Evolutionary conservation across 2,113 vertebrate genomes (phyloP), one percentile per base, ranked within the genome.

Genomic region (Macheiramphus alcinus): DNA sequence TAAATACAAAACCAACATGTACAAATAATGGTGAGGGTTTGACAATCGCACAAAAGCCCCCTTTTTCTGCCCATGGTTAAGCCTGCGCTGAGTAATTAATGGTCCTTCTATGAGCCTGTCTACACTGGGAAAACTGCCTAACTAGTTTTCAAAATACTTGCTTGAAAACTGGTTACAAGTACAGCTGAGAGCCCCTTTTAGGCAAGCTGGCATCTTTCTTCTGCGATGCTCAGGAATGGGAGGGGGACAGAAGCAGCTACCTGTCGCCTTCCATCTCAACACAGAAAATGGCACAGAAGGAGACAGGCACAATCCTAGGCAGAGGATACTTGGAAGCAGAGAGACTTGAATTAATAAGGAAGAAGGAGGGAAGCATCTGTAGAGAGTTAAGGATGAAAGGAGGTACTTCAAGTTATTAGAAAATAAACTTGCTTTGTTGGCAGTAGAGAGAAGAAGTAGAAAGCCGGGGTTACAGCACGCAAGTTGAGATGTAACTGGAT

Each of bases 1-100:
- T 97, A 94, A 88, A 92, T 86, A 93, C 94, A 96, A 95, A 97
- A 94, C 97, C 90, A 97, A 96, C 97, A 97, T 93, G 95, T 97
- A 97, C 97, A 96, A 98, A 97, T 98, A 97, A 97, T 85, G 95
- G 97, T 42, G 85, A 97, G 58, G 89, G 88, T 82, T 43, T 67
- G 96, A 96, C 96, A 97, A 90, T 96, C 0, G 3, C 87, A 88
- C 96, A 96, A 93, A 97, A 97, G 93, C 84, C 91, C 93, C 73
- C 83, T 91, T 94, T 80, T 97, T 73, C 95, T 94, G 74, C 63
- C 87, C 87, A 50, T 19, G 2, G 93, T 91, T 91, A 93, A 96
- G 94, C 84, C 74, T 70, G 62, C 10, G 17, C 36, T 65, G 71
- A 76, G 96, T 96, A 97, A 94, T 96, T 97, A 97, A 95, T 78